Evolutionary conservation across 1,140 invertebrate species (phyloP), one percentile per base, ranked within the genome.

Genomic region (Bombus breviceps): DNA sequence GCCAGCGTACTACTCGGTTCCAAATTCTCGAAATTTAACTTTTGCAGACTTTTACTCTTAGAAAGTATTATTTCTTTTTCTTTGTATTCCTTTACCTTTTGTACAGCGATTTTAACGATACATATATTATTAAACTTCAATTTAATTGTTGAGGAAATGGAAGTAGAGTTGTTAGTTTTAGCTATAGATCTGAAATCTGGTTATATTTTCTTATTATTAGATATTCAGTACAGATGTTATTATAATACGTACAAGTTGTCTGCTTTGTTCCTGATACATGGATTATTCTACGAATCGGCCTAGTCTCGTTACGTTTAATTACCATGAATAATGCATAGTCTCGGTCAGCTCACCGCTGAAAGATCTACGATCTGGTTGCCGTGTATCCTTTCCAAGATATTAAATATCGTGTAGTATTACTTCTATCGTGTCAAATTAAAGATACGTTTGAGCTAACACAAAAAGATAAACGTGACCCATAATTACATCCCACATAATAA

Each of bases 1-100:
- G 75, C 37, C 64, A 37, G 34, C 82, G 62, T 77, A 81, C 72
- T 41, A 64, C 74, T 85, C 81, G 77, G 87, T 92, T 88, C 41
- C 66, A 86, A 91, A 88, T 88, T 88, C 73, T 75, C 34, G 8
- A 47, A 84, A 83, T 34, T 57, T 22, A 9, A 59, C 64, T 43
- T 18, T 66, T 22, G 2, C 12, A 3, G 6, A 57, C 12, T 57
- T 41, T 41, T 15, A 43, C 69, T 3, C 37, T 12, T 12, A 1
- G 1, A 10, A 22, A 39, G 1, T 69, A 25, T 28, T 22, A 18
- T 37, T 8, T 18, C 6, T 18, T 3, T n/a, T 13, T 13, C 1
- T 25, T 37, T 0, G 22, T 4, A 8, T 25, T 0, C 1, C 9
- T 0, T 10, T 25, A 9, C 15, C 0, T 34, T 34, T 68, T 68